Evolutionary conservation across 2,113 vertebrate species (phyloP).

Genomic region (Poeciliopsis retropinna): DNA sequence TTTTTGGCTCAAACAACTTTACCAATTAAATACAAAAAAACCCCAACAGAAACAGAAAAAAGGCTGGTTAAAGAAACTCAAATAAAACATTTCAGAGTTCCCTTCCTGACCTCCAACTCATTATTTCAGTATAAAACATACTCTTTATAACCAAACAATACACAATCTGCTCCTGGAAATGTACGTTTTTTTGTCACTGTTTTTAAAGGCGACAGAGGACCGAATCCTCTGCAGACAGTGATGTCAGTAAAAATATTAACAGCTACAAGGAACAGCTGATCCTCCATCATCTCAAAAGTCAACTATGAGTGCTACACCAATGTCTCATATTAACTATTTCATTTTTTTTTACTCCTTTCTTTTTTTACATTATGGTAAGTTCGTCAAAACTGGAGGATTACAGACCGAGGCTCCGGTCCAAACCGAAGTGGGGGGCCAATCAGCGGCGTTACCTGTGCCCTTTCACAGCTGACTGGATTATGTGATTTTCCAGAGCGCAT

Average conservation of each 20-base stretch:
- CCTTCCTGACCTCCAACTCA: slow-evolving; percentile 78
- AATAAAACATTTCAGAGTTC: slow-evolving; percentile 79
- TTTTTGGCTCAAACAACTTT: slow-evolving; percentile 59
- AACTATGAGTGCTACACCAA: slow-evolving; percentile 79
- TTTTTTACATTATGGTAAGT: slow-evolving; percentile 83
- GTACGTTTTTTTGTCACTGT: slow-evolving; percentile 76
- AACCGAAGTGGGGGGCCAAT: slow-evolving; percentile 40
- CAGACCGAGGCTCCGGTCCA: slow-evolving; percentile 27
- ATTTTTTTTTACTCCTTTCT: slow-evolving; percentile 26
- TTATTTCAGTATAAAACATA: slow-evolving; percentile 87
- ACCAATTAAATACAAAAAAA: slow-evolving; percentile 70
- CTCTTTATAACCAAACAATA: slow-evolving; percentile 89
- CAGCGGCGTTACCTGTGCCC: slow-evolving; percentile 61
- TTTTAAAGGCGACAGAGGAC: slow-evolving; percentile 71
- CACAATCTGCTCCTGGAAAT: slow-evolving; percentile 86
- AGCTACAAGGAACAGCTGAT: slow-evolving; percentile 50
- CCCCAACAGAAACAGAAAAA: slow-evolving; percentile 56
- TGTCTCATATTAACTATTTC: slow-evolving; percentile 65
- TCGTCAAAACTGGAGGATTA: slow-evolving; percentile 57
- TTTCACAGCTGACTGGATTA: slow-evolving; percentile 73
- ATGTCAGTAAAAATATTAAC: slow-evolving; percentile 18
- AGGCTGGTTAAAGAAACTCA: slow-evolving; percentile 67
- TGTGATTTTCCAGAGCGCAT: slow-evolving; percentile 68
- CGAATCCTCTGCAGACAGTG: slow-evolving; percentile 32
- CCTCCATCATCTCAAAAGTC: slow-evolving; percentile 73